phyloP scores from a whole-genome alignment of 2,113 vertebrate species.

The Ameiurus melas region DNA sequence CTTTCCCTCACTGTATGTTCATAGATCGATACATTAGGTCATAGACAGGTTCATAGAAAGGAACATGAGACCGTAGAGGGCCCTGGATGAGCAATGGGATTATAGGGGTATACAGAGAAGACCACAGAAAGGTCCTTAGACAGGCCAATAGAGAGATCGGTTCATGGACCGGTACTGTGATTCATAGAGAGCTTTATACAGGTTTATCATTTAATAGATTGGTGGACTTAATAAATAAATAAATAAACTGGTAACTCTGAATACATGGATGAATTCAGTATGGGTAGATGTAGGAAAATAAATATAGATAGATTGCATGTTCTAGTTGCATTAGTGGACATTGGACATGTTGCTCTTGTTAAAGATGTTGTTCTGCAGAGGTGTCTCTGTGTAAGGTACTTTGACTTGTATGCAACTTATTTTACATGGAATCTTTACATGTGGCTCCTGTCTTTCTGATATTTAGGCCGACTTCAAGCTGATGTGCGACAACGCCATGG shows the following conservation, averaged over 20 bases:
- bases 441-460: slow-evolving; percentile 43
- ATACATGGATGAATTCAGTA: background rate
- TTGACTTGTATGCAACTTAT: background rate
- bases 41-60: background rate
- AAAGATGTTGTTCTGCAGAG: no score
- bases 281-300: background rate
- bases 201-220: background rate
- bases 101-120: background rate
- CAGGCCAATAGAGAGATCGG: background rate
- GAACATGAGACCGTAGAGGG: background rate
- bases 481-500: slow-evolving; percentile 99
- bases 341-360: background rate
- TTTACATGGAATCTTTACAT: background rate
- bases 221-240: background rate
- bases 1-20: no score
- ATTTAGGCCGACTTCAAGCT: slow-evolving; percentile 96
- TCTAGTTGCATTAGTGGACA: background rate
- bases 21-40: background rate
- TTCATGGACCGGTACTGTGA: background rate
- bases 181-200: background rate
- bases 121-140: background rate
- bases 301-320: background rate
- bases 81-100: no score
- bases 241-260: background rate
- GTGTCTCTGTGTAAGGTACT: background rate